Evolutionary conservation across 35 echinoderm and acorn worm species (phyloP).

Genomic region (Diadema setosum): DNA sequence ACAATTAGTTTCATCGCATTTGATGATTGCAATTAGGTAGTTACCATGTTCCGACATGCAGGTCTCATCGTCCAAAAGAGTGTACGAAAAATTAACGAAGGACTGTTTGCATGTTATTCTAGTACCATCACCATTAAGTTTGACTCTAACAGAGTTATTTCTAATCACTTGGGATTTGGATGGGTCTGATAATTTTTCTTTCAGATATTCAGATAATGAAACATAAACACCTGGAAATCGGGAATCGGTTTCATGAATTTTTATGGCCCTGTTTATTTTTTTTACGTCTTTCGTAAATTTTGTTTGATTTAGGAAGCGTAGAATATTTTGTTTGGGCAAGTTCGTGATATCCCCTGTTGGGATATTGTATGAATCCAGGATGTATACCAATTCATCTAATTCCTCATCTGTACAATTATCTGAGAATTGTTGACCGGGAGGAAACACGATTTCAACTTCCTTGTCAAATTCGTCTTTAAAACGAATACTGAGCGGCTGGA

Average conservation of each 20-base stretch:
- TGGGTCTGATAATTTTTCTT: not conserved
- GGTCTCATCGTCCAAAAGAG: slow-evolving; percentile 38
- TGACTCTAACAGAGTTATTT: slow-evolving; percentile 31
- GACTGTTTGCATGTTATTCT: slow-evolving; percentile 29
- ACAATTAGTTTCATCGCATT: slow-evolving; percentile 45
- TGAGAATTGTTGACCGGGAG: not conserved
- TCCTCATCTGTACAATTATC: not conserved
- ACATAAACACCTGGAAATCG: not conserved
- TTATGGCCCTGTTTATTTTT: not conserved
- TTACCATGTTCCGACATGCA: slow-evolving; percentile 74
- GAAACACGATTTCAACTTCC: not conserved
- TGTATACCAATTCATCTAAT: not conserved
- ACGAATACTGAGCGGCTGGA: no score
- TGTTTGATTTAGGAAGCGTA: not conserved
- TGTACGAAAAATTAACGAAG: slow-evolving; percentile 51
- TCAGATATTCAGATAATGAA: not conserved
- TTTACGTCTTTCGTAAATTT: not conserved
- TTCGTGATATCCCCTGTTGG: not conserved
- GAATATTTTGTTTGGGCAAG: not conserved
- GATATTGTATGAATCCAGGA: not conserved
- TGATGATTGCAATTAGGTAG: slow-evolving; percentile 60
- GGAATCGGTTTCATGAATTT: not conserved
- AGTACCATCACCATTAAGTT: slow-evolving; percentile 71
- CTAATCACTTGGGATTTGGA: not conserved
- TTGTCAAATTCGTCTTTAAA: not conserved